Base-by-base conservation (phyloP, 1,140 invertebrate genomes). In the Drosophila ogumai region DNA sequence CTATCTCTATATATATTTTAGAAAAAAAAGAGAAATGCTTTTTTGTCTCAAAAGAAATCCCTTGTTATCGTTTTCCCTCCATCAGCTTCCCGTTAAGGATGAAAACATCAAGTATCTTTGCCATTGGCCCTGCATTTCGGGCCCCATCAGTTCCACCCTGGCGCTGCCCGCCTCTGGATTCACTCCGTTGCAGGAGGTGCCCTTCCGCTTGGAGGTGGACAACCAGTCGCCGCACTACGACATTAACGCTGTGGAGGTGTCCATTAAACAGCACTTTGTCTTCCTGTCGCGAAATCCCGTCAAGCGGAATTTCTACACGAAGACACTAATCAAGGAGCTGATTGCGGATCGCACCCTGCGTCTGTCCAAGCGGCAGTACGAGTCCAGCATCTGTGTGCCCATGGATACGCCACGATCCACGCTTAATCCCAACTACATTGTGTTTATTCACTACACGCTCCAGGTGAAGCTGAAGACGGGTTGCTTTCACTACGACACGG, bases 221-320 rank as follows among this genome's bases (percentile, higher is more conserved):
- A 92, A 92, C 61, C 91, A 92, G 46, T 92, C 91, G 31, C 91
- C 91, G 8, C 91, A 92, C 43, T 92, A 92, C 47, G 91, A 92
- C 41, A 81, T 92, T 15, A 75, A 81, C 22, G 81, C 76, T 17
- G 43, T 92, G 5, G 91, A 92, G 68, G 91, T 88, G 7, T 76
- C 87, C 31, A 77, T 92, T 6, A 92, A 90, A 52, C 91, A 92
- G 57, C 91, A 92, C 41, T 92, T 86, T 41, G 88, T 92, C 3
- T 92, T 92, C 15, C 79, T 92, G 19, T 88, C 91, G 3, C 87
- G 91, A 1, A 92, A 92, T 34, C 91, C 91, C 0, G 81, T 90
- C 7, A 92, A 92, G 59, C 58, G 91, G 1, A 92, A 92, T 57
- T 92, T 92, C 60, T 87, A 90, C 28, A 88, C 87, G 0, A 92